Evolutionary conservation across 92 coral and sea anemone genomes (phyloP).

Genomic region (Hydrozoanthus gracilis): DNA sequence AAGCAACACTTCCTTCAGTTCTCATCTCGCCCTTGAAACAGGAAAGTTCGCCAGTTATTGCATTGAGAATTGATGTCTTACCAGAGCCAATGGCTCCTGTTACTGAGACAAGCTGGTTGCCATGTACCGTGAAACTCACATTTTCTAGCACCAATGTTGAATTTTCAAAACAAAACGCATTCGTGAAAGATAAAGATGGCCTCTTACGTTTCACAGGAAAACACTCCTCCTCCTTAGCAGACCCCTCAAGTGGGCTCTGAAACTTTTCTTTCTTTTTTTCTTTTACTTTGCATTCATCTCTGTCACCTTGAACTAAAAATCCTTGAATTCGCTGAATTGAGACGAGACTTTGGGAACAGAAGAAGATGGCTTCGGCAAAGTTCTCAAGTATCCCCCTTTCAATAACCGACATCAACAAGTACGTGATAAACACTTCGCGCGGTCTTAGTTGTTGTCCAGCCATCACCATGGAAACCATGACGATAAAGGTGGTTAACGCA

Average conservation of each 20-base stretch:
- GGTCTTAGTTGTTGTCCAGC: constrained; percentile 4
- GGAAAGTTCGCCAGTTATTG: not conserved
- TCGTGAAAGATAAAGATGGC: not conserved
- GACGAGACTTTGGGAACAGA: constrained; percentile 19
- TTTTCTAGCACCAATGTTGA: not conserved
- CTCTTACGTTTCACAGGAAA: not conserved
- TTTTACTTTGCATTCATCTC: not conserved
- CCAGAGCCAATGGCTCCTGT: constrained; percentile 30
- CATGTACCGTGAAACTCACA: not conserved
- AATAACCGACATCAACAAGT: not conserved
- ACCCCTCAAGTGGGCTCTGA: not conserved
- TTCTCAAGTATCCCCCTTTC: not conserved
- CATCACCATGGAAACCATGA: constrained; percentile 19
- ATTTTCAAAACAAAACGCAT: no score
- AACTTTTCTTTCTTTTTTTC: not conserved
- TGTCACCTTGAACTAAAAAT: not conserved
- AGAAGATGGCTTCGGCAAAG: not conserved
- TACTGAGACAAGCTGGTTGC: not conserved
- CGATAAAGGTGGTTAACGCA: constrained; percentile 3
- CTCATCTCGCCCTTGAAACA: not conserved
- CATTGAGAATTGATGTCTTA: constrained; percentile 15
- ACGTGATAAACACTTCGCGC: not conserved
- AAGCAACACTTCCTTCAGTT: constrained; percentile 12
- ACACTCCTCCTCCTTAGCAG: not conserved
- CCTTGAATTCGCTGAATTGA: constrained; percentile 7